phyloP scores from a whole-genome alignment of 2,797 vertebrate genomes.

The Cryptoblepharus egeriae region DNA sequence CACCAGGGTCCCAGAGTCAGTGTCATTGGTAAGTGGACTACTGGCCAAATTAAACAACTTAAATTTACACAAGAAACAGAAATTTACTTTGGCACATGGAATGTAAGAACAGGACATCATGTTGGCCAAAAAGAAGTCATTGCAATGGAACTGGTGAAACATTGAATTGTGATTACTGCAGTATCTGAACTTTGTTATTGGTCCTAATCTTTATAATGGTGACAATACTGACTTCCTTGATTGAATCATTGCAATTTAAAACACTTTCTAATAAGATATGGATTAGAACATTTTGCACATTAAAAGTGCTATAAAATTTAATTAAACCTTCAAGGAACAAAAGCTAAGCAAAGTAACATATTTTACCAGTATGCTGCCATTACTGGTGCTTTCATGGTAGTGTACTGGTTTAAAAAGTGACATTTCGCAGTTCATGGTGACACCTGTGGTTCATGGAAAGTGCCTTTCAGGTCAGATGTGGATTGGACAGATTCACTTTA shows the following conservation, averaged over 20 bases:
- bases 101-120: too few species aligned
- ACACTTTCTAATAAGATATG: conserved; percentile 12
- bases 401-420: background rate
- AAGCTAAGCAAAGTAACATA: background rate
- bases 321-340: conserved; percentile 10
- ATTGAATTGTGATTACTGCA: too few species aligned
- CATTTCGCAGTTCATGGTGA: too few species aligned
- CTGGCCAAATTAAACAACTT: too few species aligned
- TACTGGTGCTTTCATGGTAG: background rate
- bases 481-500: too few species aligned
- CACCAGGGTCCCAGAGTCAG: too few species aligned
- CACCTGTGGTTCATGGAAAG: background rate
- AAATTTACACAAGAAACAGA: too few species aligned
- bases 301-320: conserved; percentile 18
- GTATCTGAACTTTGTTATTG: background rate
- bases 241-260: background rate
- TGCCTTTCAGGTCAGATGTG: too few species aligned
- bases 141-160: too few species aligned
- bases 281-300: conserved; percentile 22
- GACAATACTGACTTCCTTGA: background rate
- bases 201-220: background rate
- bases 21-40: too few species aligned
- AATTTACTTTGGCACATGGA: too few species aligned
- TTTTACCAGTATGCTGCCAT: background rate
- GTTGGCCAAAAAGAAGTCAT: too few species aligned